Base-by-base conservation (phyloP, 2,888 invertebrate genomes). In the Gari tellinella region DNA sequence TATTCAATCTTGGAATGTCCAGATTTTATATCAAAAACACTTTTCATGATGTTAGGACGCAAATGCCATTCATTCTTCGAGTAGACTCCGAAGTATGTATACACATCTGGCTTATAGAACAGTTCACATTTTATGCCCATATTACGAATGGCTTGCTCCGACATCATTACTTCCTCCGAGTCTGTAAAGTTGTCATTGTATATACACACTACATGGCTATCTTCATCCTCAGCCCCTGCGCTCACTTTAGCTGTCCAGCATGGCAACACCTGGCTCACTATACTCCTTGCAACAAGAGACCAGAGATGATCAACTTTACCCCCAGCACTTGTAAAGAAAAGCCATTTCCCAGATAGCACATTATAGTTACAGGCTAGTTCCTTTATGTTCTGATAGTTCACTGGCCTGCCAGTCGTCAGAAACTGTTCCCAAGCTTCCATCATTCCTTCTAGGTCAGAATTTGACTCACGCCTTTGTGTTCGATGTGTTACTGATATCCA, bases 41-140 rank as follows among this genome's bases (percentile, higher is more conserved):
- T 83, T 40, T 60, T 38, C 40, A 72, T 65, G 10, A 83, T 73
- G 17, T 40, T 53, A 2, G 84, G 79, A n/a, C 45, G 40, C 2
- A 84, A 19, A 1, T 62, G 58, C 80, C 80, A 84, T 21, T 49
- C 51, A 45, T 83, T 83, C 10, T 55, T 46, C 3, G 46, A 41
- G 41, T 82, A 84, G 3, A 84, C 55, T 25, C 73, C 75, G 5
- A 81, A 51, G 51, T 73, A 66, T 10, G 84, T 84, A 26, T 73
- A 84, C 7, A 81, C 74, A 60, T 84, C 84, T 21, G 84, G 84
- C 70, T 84, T 84, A 57, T 82, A 84, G 1, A 46, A 31, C 56
- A 84, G 61, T 23, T 26, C 56, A 40, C 76, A 68, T 52, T 79
- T 80, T 43, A 84, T 72, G 12, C 82, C 82, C 26, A 66, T 43